Evolutionary conservation across 2,113 vertebrate genomes (phyloP).

Genomic region (Daboia siamensis): DNA sequence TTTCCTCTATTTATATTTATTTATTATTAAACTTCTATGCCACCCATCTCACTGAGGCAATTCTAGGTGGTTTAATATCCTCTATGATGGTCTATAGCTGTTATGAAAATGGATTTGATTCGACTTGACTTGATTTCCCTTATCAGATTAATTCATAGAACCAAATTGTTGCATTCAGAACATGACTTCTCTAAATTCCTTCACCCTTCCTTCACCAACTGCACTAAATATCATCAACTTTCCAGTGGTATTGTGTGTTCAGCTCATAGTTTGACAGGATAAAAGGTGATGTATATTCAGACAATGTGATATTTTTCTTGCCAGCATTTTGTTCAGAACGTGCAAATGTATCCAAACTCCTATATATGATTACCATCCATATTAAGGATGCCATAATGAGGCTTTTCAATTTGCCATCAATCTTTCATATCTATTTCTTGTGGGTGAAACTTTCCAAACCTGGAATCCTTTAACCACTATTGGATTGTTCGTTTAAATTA

Average conservation of each 20-base stretch:
- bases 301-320: not conserved
- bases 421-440: not conserved
- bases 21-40: not conserved
- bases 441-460: not conserved
- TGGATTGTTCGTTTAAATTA: not conserved
- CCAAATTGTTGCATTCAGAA: not conserved
- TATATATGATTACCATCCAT: not conserved
- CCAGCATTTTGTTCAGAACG: not conserved
- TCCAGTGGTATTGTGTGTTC: not conserved
- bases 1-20: not conserved
- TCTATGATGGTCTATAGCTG: not conserved
- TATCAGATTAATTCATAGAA: not conserved
- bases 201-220: not conserved
- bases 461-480: not conserved
- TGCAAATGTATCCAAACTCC: not conserved
- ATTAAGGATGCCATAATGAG: not conserved
- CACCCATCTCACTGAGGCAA: not conserved
- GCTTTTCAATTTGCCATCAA: not conserved
- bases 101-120: not conserved
- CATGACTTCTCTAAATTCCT: not conserved
- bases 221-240: not conserved
- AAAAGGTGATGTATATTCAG: not conserved
- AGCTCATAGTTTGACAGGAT: not conserved
- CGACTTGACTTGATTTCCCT: not conserved
- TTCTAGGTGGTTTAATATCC: not conserved